Percentiles rank a stretch among this genome's conserved stretches.
Conservation (phyloP, 2,113 vertebrate species). For the Gila orcuttii region DNA sequence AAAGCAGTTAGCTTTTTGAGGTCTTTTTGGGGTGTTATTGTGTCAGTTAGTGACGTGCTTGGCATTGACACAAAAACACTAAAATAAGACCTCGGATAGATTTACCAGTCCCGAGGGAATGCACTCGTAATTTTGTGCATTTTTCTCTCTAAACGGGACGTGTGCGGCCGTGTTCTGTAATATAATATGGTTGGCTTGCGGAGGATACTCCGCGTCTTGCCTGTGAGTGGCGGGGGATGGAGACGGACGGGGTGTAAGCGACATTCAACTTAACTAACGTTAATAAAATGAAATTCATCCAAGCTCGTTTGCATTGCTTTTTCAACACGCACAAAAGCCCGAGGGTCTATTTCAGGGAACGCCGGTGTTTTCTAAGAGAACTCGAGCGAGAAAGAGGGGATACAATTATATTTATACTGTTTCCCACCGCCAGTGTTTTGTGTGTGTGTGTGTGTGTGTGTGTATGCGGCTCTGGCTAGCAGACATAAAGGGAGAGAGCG, state of each 20-base stretch:
- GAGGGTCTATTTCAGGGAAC: neutral
- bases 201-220: slow-evolving; percentile 32
- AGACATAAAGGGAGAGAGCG: slow-evolving; percentile 69
- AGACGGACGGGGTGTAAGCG: slow-evolving; percentile 43
- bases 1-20: slow-evolving; percentile 29
- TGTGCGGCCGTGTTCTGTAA: slow-evolving; percentile 19
- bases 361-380: neutral
- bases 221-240: slow-evolving; percentile 54
- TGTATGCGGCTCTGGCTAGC: slow-evolving; percentile 34
- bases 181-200: slow-evolving; percentile 46
- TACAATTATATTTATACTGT: neutral
- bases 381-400: neutral
- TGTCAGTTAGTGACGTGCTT: slow-evolving; percentile 18
- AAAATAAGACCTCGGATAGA: neutral
- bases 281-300: neutral
- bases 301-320: neutral
- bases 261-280: slow-evolving; percentile 8
- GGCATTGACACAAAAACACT: neutral
- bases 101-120: neutral
- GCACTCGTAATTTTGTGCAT: slow-evolving; percentile 16
- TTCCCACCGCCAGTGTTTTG: neutral
- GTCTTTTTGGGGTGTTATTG: slow-evolving; percentile 26
- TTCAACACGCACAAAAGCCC: neutral
- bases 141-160: slow-evolving; percentile 6
- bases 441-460: neutral